Evolutionary conservation across 2,888 invertebrate species (phyloP).

Genomic region (Perizoma affinitatum): DNA sequence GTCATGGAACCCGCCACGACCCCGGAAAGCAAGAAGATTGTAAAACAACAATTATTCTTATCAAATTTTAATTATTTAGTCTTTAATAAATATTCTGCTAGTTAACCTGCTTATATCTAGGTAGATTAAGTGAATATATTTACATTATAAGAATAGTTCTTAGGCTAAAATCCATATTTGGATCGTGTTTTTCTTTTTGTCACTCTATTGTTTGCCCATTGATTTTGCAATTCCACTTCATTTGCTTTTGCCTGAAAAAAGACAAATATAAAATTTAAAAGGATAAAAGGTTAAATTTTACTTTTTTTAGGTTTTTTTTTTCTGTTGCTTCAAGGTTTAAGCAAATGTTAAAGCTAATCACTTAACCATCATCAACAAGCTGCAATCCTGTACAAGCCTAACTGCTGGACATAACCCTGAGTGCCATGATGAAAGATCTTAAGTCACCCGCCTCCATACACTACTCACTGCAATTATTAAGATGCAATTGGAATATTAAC

Average conservation of each 20-base stretch:
- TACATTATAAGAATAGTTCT: conserved; percentile 8
- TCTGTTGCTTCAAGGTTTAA: too few relatives aligned
- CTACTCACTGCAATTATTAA: too few relatives aligned
- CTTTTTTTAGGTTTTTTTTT: too few relatives aligned
- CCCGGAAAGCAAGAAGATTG: conserved; percentile 93
- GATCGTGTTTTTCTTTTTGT: conserved; percentile 95
- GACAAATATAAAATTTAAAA: conserved; percentile 19
- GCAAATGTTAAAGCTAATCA: too few relatives aligned
- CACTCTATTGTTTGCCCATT: conserved; percentile 95
- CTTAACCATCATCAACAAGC: too few relatives aligned
- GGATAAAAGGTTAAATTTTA: too few relatives aligned
- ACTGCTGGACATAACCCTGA: too few relatives aligned
- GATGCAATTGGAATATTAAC: too few relatives aligned
- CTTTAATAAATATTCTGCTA: conserved; percentile 17
- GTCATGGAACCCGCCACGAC: conserved; percentile 91
- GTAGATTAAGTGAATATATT: too few relatives aligned
- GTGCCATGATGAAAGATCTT: too few relatives aligned
- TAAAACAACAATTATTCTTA: conserved; percentile 69
- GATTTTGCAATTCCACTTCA: conserved; percentile 95
- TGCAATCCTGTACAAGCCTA: too few relatives aligned
- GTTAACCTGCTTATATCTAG: conserved; percentile 12
- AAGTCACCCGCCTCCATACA: too few relatives aligned
- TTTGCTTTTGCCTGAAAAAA: conserved; percentile 94
- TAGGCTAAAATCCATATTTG: conserved; percentile 95
- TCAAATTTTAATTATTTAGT: conserved; percentile 24